A percentile compares a stretch with the other conserved stretches of the same genome.
Evolutionary conservation across 1,140 invertebrate genomes (phyloP).

Genomic region (Bombus waltoni): DNA sequence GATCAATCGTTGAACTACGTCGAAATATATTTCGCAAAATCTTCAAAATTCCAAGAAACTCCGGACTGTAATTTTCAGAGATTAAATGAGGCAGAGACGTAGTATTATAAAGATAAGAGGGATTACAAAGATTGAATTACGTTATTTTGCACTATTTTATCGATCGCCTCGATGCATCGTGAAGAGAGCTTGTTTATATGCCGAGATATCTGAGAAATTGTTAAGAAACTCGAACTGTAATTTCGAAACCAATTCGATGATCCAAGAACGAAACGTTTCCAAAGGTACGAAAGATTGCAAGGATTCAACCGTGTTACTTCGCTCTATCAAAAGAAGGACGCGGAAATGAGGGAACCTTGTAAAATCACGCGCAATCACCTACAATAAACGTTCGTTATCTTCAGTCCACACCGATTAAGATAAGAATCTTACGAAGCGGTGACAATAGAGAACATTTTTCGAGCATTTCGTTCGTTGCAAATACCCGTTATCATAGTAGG

Average conservation of each 20-base stretch:
- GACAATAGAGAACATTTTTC: not conserved
- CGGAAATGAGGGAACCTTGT: not conserved
- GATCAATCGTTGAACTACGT: no score
- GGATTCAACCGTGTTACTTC: not conserved
- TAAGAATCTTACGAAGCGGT: slow-evolving; percentile 3
- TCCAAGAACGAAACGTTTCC: not conserved
- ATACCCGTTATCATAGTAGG: not conserved
- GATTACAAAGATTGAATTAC: no score
- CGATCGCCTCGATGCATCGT: no score
- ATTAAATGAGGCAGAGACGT: no score
- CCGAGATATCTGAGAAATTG: not conserved
- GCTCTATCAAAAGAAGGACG: not conserved
- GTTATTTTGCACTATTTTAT: no score
- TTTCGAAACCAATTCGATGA: not conserved
- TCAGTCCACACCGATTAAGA: not conserved
- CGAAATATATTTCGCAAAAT: no score
- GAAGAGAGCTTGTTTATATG: not conserved
- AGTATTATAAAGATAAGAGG: no score
- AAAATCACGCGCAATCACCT: not conserved
- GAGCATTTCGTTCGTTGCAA: not conserved
- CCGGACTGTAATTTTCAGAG: no score
- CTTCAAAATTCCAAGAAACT: no score
- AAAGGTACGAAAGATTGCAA: not conserved
- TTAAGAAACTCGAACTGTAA: not conserved
- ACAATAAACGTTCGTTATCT: not conserved